Percentiles rank a stretch among this genome's conserved stretches.
These are phyloP conservation scores for Ceratotherium simum DNA, from an alignment of 2,113 vertebrate species.

Conservation along the genomic window DNA sequence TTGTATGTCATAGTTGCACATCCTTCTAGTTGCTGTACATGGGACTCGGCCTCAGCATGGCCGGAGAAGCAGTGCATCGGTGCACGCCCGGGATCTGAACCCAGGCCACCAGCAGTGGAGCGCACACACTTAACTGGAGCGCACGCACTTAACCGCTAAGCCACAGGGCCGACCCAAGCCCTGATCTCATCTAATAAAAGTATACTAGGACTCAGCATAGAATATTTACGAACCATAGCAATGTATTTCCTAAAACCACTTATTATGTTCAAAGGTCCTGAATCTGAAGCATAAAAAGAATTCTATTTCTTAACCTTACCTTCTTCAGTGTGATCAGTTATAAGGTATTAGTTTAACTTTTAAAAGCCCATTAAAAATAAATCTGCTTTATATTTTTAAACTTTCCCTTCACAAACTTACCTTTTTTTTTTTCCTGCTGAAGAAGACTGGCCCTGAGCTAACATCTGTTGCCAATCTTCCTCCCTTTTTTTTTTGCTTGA, in stretches of 20 bases:
- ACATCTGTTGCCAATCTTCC: too few relatives aligned
- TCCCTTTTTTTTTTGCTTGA: too few relatives aligned
- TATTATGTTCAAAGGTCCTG: not conserved
- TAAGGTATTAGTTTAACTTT: not conserved
- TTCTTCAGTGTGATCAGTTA: not conserved
- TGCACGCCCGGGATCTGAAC: too few relatives aligned
- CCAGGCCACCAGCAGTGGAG: too few relatives aligned
- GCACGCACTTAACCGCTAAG: too few relatives aligned
- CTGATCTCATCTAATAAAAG: not conserved
- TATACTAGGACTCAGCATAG: not conserved
- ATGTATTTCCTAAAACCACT: not conserved
- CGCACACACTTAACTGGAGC: too few relatives aligned
- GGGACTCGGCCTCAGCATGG: too few relatives aligned
- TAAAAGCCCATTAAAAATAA: conserved; percentile 29
- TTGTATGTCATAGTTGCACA: too few relatives aligned
- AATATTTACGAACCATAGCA: not conserved
- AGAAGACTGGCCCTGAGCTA: too few relatives aligned
- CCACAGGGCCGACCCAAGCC: not conserved
- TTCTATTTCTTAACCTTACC: not conserved
- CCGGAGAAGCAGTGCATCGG: too few relatives aligned
- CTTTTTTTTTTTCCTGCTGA: not conserved
- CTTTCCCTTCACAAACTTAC: not conserved
- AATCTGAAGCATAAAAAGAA: not conserved
- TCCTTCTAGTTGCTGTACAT: too few relatives aligned
- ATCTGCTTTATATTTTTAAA: not conserved